Evolutionary conservation across 2,113 vertebrate species (phyloP).

Genomic region (Chionis minor): DNA sequence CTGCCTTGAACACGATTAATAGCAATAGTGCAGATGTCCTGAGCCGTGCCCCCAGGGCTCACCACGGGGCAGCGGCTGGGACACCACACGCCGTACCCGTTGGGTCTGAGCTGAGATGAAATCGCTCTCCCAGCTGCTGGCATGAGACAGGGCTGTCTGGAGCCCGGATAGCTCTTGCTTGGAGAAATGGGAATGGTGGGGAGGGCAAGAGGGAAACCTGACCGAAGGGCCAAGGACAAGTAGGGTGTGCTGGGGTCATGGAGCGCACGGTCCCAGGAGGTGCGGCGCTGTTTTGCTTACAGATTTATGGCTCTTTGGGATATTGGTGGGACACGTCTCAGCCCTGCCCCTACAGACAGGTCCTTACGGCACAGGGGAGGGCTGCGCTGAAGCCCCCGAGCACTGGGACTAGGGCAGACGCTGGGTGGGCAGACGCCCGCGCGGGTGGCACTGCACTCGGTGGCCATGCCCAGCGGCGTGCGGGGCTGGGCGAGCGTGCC

Average conservation of each 20-base stretch:
- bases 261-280: background rate
- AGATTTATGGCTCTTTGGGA: background rate
- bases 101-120: background rate
- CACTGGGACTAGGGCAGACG: background rate
- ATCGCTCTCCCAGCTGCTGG: too few relatives aligned
- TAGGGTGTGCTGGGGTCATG: background rate
- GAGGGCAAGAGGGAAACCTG: background rate
- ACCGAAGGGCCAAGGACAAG: background rate
- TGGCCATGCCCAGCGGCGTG: fast-evolving
- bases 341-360: background rate
- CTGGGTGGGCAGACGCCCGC: background rate
- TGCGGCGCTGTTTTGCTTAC: background rate
- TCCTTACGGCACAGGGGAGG: background rate
- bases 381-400: background rate
- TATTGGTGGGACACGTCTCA: background rate
- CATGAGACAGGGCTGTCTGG: background rate
- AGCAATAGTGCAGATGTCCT: background rate
- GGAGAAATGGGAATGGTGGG: background rate
- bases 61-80: fast-evolving
- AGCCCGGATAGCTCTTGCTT: background rate
- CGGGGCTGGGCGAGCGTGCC: background rate
- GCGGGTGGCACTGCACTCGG: background rate
- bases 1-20: background rate
- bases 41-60: background rate
- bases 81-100: fast-evolving